Conservation (phyloP, 2,113 vertebrate species). For the Falcunculus frontatus region DNA sequence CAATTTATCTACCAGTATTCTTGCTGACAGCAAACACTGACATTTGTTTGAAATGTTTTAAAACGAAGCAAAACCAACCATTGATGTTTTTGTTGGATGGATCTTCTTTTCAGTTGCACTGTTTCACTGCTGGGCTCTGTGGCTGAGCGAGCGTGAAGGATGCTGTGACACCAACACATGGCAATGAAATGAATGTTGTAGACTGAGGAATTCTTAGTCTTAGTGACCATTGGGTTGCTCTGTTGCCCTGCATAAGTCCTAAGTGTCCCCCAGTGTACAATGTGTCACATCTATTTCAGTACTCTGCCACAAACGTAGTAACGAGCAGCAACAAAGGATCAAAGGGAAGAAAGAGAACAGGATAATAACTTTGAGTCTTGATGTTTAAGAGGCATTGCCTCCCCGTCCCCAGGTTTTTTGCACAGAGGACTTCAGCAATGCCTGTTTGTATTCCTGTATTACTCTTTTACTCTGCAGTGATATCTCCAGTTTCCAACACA, state of each 20-base stretch:
- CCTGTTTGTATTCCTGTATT: neutral
- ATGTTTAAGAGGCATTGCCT: neutral
- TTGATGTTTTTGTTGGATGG: neutral
- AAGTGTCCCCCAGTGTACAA: neutral
- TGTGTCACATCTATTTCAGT: fast-evolving
- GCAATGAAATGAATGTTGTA: fast-evolving
- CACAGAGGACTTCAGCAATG: neutral
- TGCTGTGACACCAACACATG: fast-evolving
- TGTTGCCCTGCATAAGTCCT: neutral
- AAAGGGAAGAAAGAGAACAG: neutral
- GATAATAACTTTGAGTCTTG: neutral
- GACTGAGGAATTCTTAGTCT: neutral
- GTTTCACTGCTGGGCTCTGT: neutral
- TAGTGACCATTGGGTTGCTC: neutral
- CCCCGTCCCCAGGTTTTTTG: fast-evolving
- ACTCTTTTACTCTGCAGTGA: neutral
- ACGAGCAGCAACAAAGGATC: fast-evolving
- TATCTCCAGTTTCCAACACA: neutral
- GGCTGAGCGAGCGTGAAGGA: fast-evolving
- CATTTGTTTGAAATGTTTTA: neutral
- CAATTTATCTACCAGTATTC: neutral
- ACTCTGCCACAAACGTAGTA: neutral
- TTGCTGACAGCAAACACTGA: neutral
- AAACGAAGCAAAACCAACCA: neutral
- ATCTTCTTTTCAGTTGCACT: neutral